These are phyloP conservation scores for Drosophila maculinotata DNA, from an alignment of 2,888 invertebrate genomes.

Conservation along the genomic window DNA sequence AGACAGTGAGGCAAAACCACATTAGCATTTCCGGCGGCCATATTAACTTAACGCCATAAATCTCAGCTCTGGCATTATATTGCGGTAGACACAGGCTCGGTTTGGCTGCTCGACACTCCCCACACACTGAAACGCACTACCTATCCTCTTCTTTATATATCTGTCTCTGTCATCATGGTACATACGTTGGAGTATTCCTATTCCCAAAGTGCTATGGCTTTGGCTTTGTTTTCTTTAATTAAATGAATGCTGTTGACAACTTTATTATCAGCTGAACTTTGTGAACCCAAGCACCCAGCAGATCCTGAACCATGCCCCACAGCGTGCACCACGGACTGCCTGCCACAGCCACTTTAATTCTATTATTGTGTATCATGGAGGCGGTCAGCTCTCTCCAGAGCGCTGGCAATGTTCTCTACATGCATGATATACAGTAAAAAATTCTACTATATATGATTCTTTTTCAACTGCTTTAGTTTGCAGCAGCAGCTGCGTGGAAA, in stretches of 20 bases:
- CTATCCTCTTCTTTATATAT: conserved; percentile 6
- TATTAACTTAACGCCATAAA: conserved; percentile 75
- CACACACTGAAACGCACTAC: conserved; percentile 2
- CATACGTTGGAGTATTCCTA: conserved; percentile 50
- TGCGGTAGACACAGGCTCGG: conserved; percentile 33
- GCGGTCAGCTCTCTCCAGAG: conserved; percentile 9
- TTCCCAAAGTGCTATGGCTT: conserved; percentile 69
- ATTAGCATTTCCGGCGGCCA: conserved; percentile 71
- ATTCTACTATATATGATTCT: conserved; percentile 51
- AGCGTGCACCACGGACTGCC: conserved; percentile 11
- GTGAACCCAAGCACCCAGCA: conserved; percentile 43
- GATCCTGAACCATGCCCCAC: conserved; percentile 6
- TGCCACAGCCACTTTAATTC: conserved; percentile 73
- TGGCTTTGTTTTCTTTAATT: conserved; percentile 82
- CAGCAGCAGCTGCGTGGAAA: conserved; percentile 67
- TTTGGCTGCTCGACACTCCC: conserved; percentile 13
- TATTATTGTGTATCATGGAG: conserved; percentile 72
- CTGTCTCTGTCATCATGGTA: conserved; percentile 17
- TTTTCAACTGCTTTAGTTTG: conserved; percentile 73
- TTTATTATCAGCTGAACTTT: conserved; percentile 81
- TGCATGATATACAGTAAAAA: conserved; percentile 10
- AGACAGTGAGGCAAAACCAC: conserved; percentile 38
- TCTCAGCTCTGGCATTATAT: conserved; percentile 61
- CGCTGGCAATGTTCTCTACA: background rate
- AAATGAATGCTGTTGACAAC: conserved; percentile 83